These are phyloP conservation scores for Latheticus oryzae DNA, from an alignment of 2,888 invertebrate genomes.

Conservation along the genomic window DNA sequence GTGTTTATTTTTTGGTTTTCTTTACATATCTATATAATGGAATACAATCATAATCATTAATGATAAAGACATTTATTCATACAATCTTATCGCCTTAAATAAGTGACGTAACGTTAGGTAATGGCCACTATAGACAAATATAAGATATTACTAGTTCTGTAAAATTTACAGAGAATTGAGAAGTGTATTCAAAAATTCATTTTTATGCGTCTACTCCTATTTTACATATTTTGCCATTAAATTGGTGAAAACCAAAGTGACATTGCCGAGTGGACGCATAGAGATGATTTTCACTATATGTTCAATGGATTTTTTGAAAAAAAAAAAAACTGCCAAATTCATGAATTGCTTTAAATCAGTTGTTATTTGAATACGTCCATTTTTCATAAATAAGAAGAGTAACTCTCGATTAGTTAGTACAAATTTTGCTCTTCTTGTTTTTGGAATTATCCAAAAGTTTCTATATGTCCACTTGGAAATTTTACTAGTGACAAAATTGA, in stretches of 20 bases:
- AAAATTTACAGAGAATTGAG: too few species aligned
- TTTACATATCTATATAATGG: slow-evolving; percentile 20
- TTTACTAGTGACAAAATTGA: too few species aligned
- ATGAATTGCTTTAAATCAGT: too few species aligned
- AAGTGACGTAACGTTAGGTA: slow-evolving; percentile 14
- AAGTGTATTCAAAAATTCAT: too few species aligned
- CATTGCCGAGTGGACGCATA: too few species aligned
- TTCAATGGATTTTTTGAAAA: neutral
- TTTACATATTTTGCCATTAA: too few species aligned
- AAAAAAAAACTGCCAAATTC: neutral
- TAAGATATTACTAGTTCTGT: too few species aligned
- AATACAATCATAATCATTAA: slow-evolving; percentile 34
- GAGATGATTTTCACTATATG: too few species aligned
- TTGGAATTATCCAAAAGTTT: too few species aligned
- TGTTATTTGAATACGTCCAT: slow-evolving; percentile 21
- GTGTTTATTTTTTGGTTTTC: slow-evolving; percentile 12
- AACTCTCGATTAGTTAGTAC: neutral
- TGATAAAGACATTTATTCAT: slow-evolving; percentile 20
- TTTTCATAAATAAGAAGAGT: slow-evolving; percentile 2
- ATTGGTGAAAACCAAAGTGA: too few species aligned
- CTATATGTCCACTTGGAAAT: too few species aligned
- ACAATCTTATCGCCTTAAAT: slow-evolving; percentile 33
- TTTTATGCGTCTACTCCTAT: too few species aligned
- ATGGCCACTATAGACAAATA: slow-evolving; percentile 16
- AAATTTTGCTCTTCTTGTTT: slow-evolving; percentile 10